Percentiles rank a stretch among this genome's conserved stretches.
These are phyloP conservation scores for Aplidium turbinatum DNA, from an alignment of 23 tunicate genomes.

Conservation along the genomic window DNA sequence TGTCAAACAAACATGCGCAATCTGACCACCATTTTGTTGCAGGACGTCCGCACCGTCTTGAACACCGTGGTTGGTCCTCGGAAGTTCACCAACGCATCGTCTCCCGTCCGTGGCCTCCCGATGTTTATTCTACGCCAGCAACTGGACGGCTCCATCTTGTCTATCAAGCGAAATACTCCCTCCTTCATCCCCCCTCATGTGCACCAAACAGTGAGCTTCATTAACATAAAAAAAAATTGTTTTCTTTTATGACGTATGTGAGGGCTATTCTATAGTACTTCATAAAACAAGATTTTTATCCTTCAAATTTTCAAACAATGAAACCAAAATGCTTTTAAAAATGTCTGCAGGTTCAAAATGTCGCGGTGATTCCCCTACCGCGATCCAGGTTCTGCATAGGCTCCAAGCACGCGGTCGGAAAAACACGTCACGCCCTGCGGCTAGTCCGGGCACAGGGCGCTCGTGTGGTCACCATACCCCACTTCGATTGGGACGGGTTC, in stretches of 20 bases:
- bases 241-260: no score
- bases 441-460: conserved; percentile 94
- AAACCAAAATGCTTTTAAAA: no score
- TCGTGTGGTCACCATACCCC: conserved; percentile 83
- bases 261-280: no score
- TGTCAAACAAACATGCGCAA: no score
- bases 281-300: no score
- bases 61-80: conserved; percentile 46
- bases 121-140: conserved; percentile 67
- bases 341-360: conserved; percentile 85
- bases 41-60: conserved; percentile 49
- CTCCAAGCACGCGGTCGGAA: conserved; percentile 87
- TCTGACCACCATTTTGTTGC: no score
- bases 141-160: conserved; percentile 63
- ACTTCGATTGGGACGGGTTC: conserved; percentile 90
- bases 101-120: conserved; percentile 83
- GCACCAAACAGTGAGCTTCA: conserved; percentile 73
- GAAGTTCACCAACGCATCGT: conserved; percentile 35
- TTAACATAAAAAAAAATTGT: no score
- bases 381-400: conserved; percentile 86
- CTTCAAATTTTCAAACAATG: no score
- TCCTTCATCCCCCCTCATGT: conserved; percentile 83
- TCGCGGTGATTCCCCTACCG: conserved; percentile 86
- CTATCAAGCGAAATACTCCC: conserved; percentile 44
- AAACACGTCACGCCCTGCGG: conserved; percentile 81